Base-by-base conservation (phyloP, 1,140 invertebrate genomes). In the Drosophila guanche region DNA sequence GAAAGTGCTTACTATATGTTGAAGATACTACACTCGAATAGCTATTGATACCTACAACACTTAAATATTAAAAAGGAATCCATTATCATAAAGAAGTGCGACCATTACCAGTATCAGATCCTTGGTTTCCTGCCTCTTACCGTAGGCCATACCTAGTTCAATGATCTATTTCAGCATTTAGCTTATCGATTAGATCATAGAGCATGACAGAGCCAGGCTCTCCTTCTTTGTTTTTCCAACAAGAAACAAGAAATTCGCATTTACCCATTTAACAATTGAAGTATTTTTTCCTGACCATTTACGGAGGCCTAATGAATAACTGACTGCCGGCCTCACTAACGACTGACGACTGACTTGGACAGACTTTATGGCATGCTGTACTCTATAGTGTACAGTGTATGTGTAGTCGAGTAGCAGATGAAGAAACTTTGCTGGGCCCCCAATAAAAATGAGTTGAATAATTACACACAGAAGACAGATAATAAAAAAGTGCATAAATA, bases 211-310 rank as follows among this genome's bases (percentile, higher is more conserved):
- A 56, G 65, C 60, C n/a, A 43, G 37, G 47, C 52, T 61, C 52
- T 40, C 46, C 63, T 46, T 51, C 48, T 55, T 47, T 54, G 33
- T n/a, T 47, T 5, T 42, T 47, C 3, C 50, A 51, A 33, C 33
- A 41, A 33, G 27, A 63, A 74, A 88, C 81, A 81, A 78, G 83
- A 86, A 88, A 86, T 83, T 60, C 66, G 55, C 78, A 88, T 86
- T 86, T 83, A 81, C 54, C 69, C 69, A 79, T 74, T 68, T 68
- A 77, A 63, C 65, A 66, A 61, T 63, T 58, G 29, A 62, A 62
- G 67, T 67, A 68, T 84, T 80, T 85, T 50, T 73, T 42, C 50
- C 76, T 70, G 66, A 71, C 81, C 81, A 83, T 83, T 70, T 86
- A 78, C 43, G 78, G 74, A 53, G 51, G 48, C 60, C 46, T 65